Evolutionary conservation across 2,113 vertebrate genomes (phyloP).

Genomic region (Sigmodon hispidus): DNA sequence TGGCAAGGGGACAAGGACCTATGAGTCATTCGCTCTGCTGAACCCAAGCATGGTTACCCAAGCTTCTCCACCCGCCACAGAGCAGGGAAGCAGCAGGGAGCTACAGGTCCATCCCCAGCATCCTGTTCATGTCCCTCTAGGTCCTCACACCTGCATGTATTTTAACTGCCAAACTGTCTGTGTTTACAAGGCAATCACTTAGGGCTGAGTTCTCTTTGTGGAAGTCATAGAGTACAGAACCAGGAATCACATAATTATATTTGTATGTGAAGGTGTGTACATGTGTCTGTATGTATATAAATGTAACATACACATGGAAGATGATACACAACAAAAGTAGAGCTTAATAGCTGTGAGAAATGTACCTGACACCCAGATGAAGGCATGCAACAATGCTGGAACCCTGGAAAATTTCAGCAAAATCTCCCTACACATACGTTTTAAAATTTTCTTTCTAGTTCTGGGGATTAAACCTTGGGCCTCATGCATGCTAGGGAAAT

Average conservation of each 20-base stretch:
- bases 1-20: not conserved
- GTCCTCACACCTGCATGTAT: not conserved
- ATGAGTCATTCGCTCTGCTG: constrained; percentile 49
- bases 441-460: not conserved
- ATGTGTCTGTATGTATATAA: not conserved
- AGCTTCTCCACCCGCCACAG: not conserved
- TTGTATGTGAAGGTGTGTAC: not conserved
- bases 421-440: not conserved
- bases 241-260: not conserved
- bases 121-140: not conserved
- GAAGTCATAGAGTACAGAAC: not conserved
- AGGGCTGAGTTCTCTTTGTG: not conserved
- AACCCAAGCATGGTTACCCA: not conserved
- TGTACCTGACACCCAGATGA: not conserved
- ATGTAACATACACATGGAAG: not conserved
- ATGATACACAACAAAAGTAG: not conserved
- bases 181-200: not conserved
- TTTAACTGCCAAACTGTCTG: constrained; percentile 23
- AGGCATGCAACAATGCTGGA: too few species aligned
- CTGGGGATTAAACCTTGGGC: not conserved
- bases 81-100: not conserved
- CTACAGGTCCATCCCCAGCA: not conserved
- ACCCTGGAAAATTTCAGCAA: not conserved
- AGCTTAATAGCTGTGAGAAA: not conserved
- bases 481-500: not conserved